Evolutionary conservation across 2,113 vertebrate species (phyloP).

Genomic region (Desmodus rotundus): DNA sequence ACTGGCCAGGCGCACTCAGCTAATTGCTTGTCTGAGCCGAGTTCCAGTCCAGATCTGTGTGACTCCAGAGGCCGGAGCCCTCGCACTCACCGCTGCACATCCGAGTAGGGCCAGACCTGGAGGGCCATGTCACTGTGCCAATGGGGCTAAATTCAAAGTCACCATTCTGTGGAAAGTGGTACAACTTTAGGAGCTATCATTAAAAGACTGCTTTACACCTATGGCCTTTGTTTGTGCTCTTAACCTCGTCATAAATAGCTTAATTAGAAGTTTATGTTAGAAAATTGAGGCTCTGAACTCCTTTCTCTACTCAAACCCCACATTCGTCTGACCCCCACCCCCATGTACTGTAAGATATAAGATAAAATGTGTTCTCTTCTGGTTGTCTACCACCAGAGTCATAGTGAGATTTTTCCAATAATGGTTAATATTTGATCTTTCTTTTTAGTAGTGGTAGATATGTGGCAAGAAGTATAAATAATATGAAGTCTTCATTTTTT

Average conservation of each 20-base stretch:
- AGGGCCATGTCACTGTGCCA: accelerated
- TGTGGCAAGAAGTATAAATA: not conserved
- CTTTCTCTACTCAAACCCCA: not conserved
- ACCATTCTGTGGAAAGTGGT: not conserved
- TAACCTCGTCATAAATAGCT: not conserved
- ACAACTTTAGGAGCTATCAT: not conserved
- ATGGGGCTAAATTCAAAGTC: not conserved
- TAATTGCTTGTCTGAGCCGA: not conserved
- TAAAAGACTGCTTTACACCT: not conserved
- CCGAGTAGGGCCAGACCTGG: not conserved
- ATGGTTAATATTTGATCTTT: not conserved
- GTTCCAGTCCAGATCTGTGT: not conserved
- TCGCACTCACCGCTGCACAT: accelerated
- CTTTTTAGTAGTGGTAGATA: not conserved
- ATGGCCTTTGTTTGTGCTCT: not conserved
- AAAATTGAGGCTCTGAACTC: not conserved
- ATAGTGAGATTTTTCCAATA: not conserved
- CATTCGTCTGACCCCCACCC: not conserved
- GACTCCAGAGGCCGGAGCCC: not conserved
- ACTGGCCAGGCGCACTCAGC: not conserved
- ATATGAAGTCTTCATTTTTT: not conserved
- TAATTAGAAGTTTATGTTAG: not conserved
- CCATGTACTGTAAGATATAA: not conserved
- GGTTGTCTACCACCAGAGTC: not conserved
- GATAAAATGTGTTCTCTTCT: no score